phyloP scores from a whole-genome alignment of 2,888 invertebrate species.

The Odontomyia ornata region DNA sequence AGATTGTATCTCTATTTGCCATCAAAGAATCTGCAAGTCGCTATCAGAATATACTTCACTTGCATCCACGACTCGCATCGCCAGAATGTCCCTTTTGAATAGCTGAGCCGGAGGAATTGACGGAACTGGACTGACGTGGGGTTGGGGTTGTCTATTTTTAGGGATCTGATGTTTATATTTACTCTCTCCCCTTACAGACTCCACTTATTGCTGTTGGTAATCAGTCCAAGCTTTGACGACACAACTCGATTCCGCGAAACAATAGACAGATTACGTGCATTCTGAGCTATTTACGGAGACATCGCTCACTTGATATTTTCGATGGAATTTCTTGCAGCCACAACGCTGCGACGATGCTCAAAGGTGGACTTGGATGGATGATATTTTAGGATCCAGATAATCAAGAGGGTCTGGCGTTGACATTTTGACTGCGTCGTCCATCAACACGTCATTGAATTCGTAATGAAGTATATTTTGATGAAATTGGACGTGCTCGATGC shows the following conservation, averaged over 20 bases:
- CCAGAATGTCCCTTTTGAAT: neutral
- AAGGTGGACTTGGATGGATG: neutral
- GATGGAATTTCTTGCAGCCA: neutral
- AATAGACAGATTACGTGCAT: neutral
- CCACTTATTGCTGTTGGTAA: conserved; percentile 5
- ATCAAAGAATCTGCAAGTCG: neutral
- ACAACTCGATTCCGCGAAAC: neutral
- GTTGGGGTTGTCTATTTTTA: conserved; percentile 35
- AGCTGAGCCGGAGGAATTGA: neutral
- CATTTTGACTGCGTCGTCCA: neutral
- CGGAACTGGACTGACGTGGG: neutral
- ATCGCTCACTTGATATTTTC: neutral
- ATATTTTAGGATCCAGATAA: neutral
- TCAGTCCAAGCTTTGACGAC: conserved; percentile 1
- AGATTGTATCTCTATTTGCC: neutral
- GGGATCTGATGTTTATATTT: conserved; percentile 15
- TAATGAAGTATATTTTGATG: neutral
- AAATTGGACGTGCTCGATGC: no score
- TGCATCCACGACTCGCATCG: neutral
- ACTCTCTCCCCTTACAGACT: neutral
- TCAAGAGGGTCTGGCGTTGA: neutral
- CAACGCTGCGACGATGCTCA: neutral
- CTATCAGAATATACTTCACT: neutral
- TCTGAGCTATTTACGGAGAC: neutral
- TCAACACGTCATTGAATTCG: neutral